These are phyloP conservation scores for Melanocharis versteri DNA, from an alignment of 2,113 vertebrate genomes.

Conservation along the genomic window DNA sequence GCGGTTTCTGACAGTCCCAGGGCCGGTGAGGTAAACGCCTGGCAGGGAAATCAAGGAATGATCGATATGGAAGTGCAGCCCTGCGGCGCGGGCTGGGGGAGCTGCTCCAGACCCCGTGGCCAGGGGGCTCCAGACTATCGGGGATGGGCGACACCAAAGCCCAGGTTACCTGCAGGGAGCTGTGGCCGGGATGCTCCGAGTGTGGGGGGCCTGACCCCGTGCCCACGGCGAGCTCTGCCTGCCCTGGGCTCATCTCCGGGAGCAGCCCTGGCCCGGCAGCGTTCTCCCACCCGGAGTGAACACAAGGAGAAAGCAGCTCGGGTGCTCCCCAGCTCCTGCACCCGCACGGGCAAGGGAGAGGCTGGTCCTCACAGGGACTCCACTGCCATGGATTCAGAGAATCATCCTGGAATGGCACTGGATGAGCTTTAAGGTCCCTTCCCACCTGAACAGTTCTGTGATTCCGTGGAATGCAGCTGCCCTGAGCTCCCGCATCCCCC, in stretches of 20 bases:
- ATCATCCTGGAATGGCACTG: not conserved
- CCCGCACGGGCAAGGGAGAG: fast-evolving
- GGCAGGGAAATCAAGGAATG: not conserved
- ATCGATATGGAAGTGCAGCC: fast-evolving
- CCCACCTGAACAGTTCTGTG: not conserved
- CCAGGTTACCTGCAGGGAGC: fast-evolving
- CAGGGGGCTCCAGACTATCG: fast-evolving
- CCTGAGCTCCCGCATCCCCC: not conserved
- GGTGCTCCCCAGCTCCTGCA: not conserved
- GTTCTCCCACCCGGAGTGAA: fast-evolving
- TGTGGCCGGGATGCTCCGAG: fast-evolving
- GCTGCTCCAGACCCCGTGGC: not conserved
- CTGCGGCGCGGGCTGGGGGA: fast-evolving
- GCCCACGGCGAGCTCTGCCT: fast-evolving
- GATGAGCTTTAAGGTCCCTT: not conserved
- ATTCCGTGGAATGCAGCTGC: not conserved
- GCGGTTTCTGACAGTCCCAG: not conserved
- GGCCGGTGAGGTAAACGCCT: not conserved
- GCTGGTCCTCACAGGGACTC: fast-evolving
- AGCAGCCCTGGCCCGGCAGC: not conserved
- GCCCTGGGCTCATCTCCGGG: fast-evolving
- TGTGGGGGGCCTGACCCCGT: fast-evolving
- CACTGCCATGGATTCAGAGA: not conserved
- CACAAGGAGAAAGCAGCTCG: not conserved
- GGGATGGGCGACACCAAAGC: not conserved